Evolutionary conservation across 1,140 invertebrate genomes (phyloP).

Genomic region (Stenopsyche tienmushanensis): DNA sequence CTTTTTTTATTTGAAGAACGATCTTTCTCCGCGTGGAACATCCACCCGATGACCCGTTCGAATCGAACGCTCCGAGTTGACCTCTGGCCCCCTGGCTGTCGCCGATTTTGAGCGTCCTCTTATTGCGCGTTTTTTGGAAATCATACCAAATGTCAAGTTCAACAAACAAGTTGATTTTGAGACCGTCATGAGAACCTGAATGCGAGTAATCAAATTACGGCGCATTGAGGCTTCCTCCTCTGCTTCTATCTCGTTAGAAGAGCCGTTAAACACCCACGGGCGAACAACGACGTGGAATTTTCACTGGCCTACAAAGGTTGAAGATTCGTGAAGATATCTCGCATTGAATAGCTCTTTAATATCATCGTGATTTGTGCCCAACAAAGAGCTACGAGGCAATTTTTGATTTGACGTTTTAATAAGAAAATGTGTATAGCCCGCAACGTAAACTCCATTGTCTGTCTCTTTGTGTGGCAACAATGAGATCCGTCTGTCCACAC

Average conservation of each 20-base stretch:
- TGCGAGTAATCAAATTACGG: conserved; percentile 40
- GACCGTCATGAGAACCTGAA: conserved; percentile 25
- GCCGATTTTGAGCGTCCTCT: not conserved
- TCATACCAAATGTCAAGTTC: too few species aligned
- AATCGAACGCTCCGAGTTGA: not conserved
- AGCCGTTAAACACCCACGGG: conserved; percentile 39
- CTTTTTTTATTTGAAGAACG: too few species aligned
- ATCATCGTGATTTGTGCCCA: conserved; percentile 26
- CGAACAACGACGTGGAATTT: conserved; percentile 32
- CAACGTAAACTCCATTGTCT: not conserved
- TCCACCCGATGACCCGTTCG: too few species aligned
- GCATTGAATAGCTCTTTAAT: conserved; percentile 35
- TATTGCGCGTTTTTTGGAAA: not conserved
- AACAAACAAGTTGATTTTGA: conserved; percentile 29
- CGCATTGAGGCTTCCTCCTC: conserved; percentile 35
- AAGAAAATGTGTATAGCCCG: conserved; percentile 31
- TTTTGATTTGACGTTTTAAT: conserved; percentile 39
- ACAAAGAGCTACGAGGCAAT: conserved; percentile 29
- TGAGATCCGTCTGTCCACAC: not conserved
- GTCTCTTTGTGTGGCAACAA: not conserved
- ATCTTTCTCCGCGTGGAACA: too few species aligned
- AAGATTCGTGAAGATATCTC: conserved; percentile 35
- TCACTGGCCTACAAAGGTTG: conserved; percentile 35
- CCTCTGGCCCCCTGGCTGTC: not conserved
- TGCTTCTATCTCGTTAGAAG: conserved; percentile 34